A percentile compares a stretch with the other conserved stretches of the same genome.
Conservation (phyloP, 2,797 vertebrate genomes). For the Vireo griseus region DNA sequence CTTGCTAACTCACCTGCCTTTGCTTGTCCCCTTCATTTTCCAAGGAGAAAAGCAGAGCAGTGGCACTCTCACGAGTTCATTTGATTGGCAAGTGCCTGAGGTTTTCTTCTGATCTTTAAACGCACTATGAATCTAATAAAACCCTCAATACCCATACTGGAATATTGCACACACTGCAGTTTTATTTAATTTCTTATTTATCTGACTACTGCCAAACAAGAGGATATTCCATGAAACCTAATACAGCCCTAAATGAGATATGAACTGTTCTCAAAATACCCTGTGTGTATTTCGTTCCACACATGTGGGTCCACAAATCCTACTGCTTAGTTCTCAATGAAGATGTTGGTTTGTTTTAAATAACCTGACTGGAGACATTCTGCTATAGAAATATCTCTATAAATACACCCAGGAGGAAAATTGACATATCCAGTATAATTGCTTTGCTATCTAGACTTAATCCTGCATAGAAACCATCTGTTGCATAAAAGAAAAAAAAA, state of each 20-base stretch:
- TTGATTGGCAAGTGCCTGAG: conserved; percentile 27
- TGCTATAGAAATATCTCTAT: neutral
- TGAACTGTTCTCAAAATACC: neutral
- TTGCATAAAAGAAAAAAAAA: neutral
- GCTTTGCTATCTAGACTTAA: neutral
- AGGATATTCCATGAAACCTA: neutral
- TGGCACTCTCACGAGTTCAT: neutral
- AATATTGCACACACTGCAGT: neutral
- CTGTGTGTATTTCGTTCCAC: neutral
- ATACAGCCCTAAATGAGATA: neutral
- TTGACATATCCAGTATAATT: neutral
- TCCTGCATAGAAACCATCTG: neutral
- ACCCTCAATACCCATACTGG: neutral
- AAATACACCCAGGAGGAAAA: neutral
- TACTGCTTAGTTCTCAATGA: neutral
- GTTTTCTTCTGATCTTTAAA: conserved; percentile 57
- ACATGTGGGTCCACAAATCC: neutral
- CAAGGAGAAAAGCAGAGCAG: neutral
- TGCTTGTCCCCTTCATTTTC: neutral
- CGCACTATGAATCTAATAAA: conserved; percentile 38
- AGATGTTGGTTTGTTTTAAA: neutral
- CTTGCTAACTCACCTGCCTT: neutral
- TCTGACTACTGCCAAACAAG: neutral
- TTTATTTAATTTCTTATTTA: conserved; percentile 23
- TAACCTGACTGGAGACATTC: neutral